Percentiles rank a stretch among this genome's conserved stretches.
Conservation (phyloP, 2,113 vertebrate genomes). For the Solea senegalensis region DNA sequence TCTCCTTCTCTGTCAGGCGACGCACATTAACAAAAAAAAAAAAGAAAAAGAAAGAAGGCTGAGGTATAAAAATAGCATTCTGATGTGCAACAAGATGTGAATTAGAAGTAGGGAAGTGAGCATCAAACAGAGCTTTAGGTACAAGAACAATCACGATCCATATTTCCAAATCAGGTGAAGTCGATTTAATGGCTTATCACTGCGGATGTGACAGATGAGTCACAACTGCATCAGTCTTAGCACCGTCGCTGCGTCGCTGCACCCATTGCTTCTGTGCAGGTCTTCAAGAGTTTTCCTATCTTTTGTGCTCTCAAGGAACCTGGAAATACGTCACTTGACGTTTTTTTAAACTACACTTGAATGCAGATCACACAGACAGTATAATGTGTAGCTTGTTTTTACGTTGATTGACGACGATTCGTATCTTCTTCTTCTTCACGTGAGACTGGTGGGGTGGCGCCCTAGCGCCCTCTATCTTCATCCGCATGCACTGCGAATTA, state of each 20-base stretch:
- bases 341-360: too few species aligned
- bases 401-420: neutral
- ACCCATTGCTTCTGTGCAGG: neutral
- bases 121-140: slow-evolving; percentile 1
- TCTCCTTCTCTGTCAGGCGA: slow-evolving; percentile 16
- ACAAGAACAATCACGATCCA: neutral
- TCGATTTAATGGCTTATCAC: neutral
- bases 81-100: slow-evolving; percentile 41
- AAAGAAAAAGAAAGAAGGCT: slow-evolving; percentile 9
- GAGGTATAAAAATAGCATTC: slow-evolving; percentile 61
- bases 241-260: too few species aligned
- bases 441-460: too few species aligned
- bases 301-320: too few species aligned
- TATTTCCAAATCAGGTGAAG: neutral
- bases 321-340: neutral
- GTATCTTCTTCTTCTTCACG: too few species aligned
- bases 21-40: neutral
- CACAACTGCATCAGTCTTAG: neutral
- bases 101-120: slow-evolving; percentile 19
- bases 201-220: slow-evolving; percentile 6
- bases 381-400: neutral
- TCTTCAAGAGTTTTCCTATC: too few species aligned
- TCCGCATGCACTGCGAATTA: too few species aligned
- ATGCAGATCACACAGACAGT: too few species aligned
- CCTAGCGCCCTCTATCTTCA: too few species aligned